Evolutionary conservation across 2,888 invertebrate species (phyloP), one percentile per base, ranked within the genome.

Genomic region (Epirrita christyi): DNA sequence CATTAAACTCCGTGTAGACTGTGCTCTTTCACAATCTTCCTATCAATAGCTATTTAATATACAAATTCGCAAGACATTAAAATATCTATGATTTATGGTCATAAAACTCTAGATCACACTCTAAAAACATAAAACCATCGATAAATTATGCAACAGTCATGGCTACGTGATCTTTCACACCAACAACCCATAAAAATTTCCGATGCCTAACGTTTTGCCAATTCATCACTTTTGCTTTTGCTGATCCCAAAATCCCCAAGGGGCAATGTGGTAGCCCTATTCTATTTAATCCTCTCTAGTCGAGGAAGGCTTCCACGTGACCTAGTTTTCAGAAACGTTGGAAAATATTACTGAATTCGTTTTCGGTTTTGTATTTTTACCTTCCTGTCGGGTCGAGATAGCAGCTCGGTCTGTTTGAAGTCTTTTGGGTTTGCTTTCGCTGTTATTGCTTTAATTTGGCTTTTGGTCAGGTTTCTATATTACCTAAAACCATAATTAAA

Each of bases 291-390:
- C 67, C 64, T 59, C 64, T 58, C 49, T 58, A 56, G 55, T 61
- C 52, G 61, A 53, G 47, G 55, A 59, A 59, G 68, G 66, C 66
- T 66, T 64, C 65, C 42, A 32, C 49, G 53, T 66, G 77, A 76
- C 76, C 76, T 65, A 76, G 74, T 74, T 76, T 68, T 61, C 59
- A 46, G 50, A 63, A 59, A 55, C 61, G 56, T 61, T 58, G 58
- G 63, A 64, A 77, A 77, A 77, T 77, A 74, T 73, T 67, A 70
- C 66, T 62, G 63, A 68, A 45, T 59, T 50, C 43, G 42, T 59
- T 59, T 54, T 59, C 27, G 46, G 43, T 57, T 63, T 61, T 59
- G 56, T 55, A 58, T 61, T 64, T 62, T 64, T 64, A 51, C 46
- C 67, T 71, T 63, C 58, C 51, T 56, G 66, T 63, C 58, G 55